Base-by-base conservation (phyloP, 2,888 invertebrate genomes). In the Augochlorella aurata region DNA sequence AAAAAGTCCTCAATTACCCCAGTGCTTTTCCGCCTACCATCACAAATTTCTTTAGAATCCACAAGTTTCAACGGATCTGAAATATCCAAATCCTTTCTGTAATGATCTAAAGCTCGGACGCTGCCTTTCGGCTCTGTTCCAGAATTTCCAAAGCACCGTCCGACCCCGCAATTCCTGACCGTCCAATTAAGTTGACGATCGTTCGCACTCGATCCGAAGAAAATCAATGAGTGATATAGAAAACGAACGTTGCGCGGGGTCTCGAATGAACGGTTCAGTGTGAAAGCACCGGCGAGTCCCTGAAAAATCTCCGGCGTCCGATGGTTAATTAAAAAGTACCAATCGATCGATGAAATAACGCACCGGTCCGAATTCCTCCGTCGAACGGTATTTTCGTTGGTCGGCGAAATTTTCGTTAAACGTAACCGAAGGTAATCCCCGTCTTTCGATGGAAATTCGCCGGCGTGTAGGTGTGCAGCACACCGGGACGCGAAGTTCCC, bases 371-470 rank as follows among this genome's bases (percentile, higher is more conserved):
- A 44, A 65, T 44, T 44, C 63, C 38, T 44, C 38, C 38, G n/a
- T 65, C n/a, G 44, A 44, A 44, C n/a, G 44, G 38, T 38, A 44
- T 38, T n/a, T 65, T 38, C 38, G 44, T 65, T 65, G 38, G 65
- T 44, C 12, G 65, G n/a, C 38, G 65, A 38, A 44, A 44, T 65
- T 65, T 65, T 44, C 44, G 65, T 65, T 65, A 65, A 65, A 65
- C 65, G 65, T 65, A n/a, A 44, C 44, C 65, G 44, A 44, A 12
- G 44, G 2, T n/a, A 65, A 65, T 44, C 65, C 18, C 18, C 12
- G 12, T 44, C 44, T 65, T 65, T 44, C 65, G 65, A 44, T 44
- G 65, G 65, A 65, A 65, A 65, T 65, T 44, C 44, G 12, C 44
- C 65, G 44, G n/a, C 2, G 10, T 18, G 38, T 65, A 66, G 45